Evolutionary conservation across 2,888 invertebrate genomes (phyloP).

Genomic region (Morinoia aosen): DNA sequence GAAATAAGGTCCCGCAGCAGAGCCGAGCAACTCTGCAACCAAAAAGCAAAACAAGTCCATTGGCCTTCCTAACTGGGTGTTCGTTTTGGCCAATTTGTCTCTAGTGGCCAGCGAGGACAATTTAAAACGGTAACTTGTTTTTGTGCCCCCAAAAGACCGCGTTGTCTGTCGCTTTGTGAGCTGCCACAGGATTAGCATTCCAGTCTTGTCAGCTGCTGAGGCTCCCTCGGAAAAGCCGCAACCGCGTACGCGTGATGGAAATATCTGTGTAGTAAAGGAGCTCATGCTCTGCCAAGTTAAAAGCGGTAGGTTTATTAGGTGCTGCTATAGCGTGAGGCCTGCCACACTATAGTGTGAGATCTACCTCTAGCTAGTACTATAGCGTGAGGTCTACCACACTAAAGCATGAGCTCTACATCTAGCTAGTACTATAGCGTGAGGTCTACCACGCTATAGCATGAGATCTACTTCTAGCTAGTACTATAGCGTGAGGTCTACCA

Average conservation of each 20-base stretch:
- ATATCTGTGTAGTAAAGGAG: not conserved
- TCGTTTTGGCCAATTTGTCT: not conserved
- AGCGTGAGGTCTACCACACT: too few relatives aligned
- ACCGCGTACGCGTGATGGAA: not conserved
- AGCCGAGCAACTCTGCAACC: not conserved
- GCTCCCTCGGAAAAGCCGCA: not conserved
- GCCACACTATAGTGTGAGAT: too few relatives aligned
- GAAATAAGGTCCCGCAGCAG: not conserved
- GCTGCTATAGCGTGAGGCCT: too few relatives aligned
- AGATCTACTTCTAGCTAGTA: too few relatives aligned
- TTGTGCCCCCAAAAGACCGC: not conserved
- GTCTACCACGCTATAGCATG: too few relatives aligned
- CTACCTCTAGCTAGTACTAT: too few relatives aligned
- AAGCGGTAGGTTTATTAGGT: too few relatives aligned
- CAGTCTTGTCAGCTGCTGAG: not conserved
- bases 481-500: too few relatives aligned
- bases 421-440: too few relatives aligned
- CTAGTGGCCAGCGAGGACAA: not conserved
- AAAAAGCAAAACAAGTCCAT: not conserved
- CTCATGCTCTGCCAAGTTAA: not conserved
- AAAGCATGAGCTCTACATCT: too few relatives aligned
- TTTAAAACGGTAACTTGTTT: not conserved
- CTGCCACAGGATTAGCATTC: not conserved
- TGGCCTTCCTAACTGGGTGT: not conserved
- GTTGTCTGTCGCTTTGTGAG: not conserved